Percentiles rank a stretch among this genome's conserved stretches.
These are phyloP conservation scores for Beroe ovata DNA, from an alignment of 37 sponge, comb jelly and placozoan genomes.

Conservation along the genomic window DNA sequence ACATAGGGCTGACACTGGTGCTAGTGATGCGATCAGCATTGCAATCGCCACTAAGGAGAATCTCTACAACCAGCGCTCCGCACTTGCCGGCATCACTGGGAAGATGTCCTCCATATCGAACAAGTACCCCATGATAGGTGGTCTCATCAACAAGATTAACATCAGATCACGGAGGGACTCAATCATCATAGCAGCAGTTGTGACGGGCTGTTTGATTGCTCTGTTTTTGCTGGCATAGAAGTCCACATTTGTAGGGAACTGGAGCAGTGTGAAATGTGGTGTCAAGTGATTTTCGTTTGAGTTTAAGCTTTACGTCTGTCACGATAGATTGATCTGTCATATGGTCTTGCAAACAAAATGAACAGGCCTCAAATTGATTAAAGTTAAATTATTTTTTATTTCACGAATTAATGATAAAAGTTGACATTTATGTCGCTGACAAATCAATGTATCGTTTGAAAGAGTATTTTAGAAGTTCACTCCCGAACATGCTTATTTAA, in stretches of 20 bases:
- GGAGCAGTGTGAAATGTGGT: too few species aligned
- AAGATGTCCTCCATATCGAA: conserved; percentile 75
- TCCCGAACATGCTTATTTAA: too few species aligned
- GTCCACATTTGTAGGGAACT: background rate
- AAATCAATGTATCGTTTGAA: too few species aligned
- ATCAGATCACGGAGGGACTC: conserved; percentile 86
- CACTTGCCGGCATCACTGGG: conserved; percentile 69
- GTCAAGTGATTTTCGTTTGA: too few species aligned
- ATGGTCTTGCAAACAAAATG: too few species aligned
- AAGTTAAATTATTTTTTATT: too few species aligned
- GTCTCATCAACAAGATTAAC: conserved; percentile 91
- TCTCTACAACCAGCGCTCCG: conserved; percentile 28
- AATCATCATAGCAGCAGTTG: conserved; percentile 91
- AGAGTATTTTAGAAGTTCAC: too few species aligned
- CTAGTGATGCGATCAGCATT: conserved; percentile 97
- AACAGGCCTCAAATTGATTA: too few species aligned
- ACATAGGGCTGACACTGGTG: conserved; percentile 81
- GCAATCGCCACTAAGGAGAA: conserved; percentile 97
- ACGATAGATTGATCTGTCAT: too few species aligned
- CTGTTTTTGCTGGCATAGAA: conserved; percentile 72
- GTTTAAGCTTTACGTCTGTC: too few species aligned
- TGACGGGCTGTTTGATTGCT: conserved; percentile 91
- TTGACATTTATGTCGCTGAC: too few species aligned
- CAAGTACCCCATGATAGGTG: conserved; percentile 93
- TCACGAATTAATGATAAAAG: too few species aligned